Conservation (phyloP, 2,797 vertebrate species). For the Chanos chanos region DNA sequence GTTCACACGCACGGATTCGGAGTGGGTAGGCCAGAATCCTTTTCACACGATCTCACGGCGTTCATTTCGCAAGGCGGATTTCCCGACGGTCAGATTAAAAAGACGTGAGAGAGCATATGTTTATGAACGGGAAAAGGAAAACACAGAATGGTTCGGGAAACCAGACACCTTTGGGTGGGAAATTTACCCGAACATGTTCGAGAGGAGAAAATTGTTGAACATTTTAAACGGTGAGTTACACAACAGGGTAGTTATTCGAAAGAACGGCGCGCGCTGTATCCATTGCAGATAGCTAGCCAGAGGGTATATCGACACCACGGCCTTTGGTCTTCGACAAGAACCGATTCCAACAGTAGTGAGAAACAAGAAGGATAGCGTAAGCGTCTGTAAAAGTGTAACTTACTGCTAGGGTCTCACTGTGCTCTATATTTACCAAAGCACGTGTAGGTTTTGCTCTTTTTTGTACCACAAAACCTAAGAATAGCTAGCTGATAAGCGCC, state of each 20-base stretch:
- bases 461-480: too few relatives aligned
- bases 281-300: slow-evolving; percentile 19
- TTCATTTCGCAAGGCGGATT: slow-evolving; percentile 49
- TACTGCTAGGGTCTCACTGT: too few relatives aligned
- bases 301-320: not conserved
- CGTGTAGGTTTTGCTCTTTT: too few relatives aligned
- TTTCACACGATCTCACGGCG: slow-evolving; percentile 34
- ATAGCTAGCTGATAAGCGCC: too few relatives aligned
- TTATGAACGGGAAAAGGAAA: slow-evolving; percentile 63
- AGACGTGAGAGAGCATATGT: slow-evolving; percentile 70
- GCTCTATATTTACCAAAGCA: too few relatives aligned
- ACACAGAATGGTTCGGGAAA: slow-evolving; percentile 97
- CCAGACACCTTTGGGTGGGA: slow-evolving; percentile 99
- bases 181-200: slow-evolving; percentile 99
- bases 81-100: slow-evolving; percentile 69
- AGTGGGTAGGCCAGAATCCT: slow-evolving; percentile 51
- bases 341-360: slow-evolving; percentile 4
- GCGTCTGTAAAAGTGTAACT: too few relatives aligned
- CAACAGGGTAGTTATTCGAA: slow-evolving; percentile 53
- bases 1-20: slow-evolving; percentile 34
- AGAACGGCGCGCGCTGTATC: slow-evolving; percentile 51
- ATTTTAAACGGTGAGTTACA: slow-evolving; percentile 97
- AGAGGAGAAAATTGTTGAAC: slow-evolving; percentile 98
- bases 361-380: too few relatives aligned
- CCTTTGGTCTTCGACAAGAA: not conserved